These are phyloP conservation scores for Parnassius mnemosyne DNA, from an alignment of 2,888 invertebrate genomes.

Conservation along the genomic window DNA sequence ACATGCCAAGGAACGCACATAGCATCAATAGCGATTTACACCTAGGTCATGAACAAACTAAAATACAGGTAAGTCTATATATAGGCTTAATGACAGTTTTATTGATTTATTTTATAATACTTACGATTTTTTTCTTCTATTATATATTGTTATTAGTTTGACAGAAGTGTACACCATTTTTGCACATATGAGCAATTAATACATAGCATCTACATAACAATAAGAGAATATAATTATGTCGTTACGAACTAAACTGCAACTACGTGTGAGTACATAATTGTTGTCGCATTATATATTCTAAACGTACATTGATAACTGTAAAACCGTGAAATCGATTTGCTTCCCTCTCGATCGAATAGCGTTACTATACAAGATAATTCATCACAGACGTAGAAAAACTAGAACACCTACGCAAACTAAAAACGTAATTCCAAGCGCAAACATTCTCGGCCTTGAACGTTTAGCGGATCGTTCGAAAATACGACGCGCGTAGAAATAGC, in stretches of 20 bases:
- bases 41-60: constrained; percentile 67
- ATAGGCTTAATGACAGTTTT: too few relatives aligned
- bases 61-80: neutral
- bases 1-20: constrained; percentile 50
- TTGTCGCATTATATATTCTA: constrained; percentile 61
- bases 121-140: too few relatives aligned
- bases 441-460: constrained; percentile 77
- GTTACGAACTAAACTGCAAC: too few relatives aligned
- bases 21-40: constrained; percentile 3
- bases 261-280: constrained; percentile 25
- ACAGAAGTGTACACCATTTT: too few relatives aligned
- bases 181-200: too few relatives aligned
- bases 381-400: constrained; percentile 43
- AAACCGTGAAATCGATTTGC: constrained; percentile 65
- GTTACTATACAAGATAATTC: constrained; percentile 45
- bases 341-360: constrained; percentile 46
- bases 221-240: too few relatives aligned
- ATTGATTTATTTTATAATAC: too few relatives aligned
- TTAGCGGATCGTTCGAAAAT: constrained; percentile 68
- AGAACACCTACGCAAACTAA: constrained; percentile 52
- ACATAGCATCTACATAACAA: too few relatives aligned
- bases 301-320: constrained; percentile 51
- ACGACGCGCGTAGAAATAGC: constrained; percentile 74
- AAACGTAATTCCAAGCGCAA: constrained; percentile 64
- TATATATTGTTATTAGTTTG: too few relatives aligned